Evolutionary conservation across 2,888 invertebrate genomes (phyloP), one percentile per base, ranked within the genome.

Genomic region (Rhyacophila evoluta): DNA sequence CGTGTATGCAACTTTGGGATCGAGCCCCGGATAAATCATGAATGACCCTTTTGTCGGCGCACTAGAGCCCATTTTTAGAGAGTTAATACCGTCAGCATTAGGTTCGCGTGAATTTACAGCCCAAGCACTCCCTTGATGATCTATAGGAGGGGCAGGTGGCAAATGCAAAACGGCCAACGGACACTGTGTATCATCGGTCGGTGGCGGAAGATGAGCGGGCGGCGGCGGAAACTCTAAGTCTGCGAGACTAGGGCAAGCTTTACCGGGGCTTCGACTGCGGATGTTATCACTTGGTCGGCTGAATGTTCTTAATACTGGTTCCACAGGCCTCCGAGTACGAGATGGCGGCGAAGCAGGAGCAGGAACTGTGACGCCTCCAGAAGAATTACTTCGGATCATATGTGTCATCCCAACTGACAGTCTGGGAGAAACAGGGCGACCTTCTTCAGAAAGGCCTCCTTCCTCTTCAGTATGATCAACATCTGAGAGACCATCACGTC

Each of bases 311-410:
- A 81, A n/a, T 68, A 79, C 75, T 37, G 84, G 84, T 86, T 84
- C 55, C 2, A 25, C 79, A 87, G 84, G 81, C 86, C 85, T 15
- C 85, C 85, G 77, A 55, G 68, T 72, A n/a, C 87, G 37, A 8
- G 77, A 70, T 88, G 90, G 81, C 90, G 87, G 84, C 88, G 90
- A 12, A 91, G 87, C 81, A 89, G 89, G 83, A 83, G 86, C 89
- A 82, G 89, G 92, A 83, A 91, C 91, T 0, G 93, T 93, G 8
- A 95, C 95, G 6, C 96, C 96, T 70, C 95, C 94, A 0, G 96
- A 96, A 0, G 96, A 96, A 87, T 96, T 97, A 84, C 95, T 96
- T 39, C 96, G 92, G 80, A 95, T 96, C 96, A 97, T 97, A 87
- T 96, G 95, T 15, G 93, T 92, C 41, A 91, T 86, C 77, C 91